These are phyloP conservation scores for Nesospiza acunhae DNA, from an alignment of 2,113 vertebrate species.

Conservation along the genomic window DNA sequence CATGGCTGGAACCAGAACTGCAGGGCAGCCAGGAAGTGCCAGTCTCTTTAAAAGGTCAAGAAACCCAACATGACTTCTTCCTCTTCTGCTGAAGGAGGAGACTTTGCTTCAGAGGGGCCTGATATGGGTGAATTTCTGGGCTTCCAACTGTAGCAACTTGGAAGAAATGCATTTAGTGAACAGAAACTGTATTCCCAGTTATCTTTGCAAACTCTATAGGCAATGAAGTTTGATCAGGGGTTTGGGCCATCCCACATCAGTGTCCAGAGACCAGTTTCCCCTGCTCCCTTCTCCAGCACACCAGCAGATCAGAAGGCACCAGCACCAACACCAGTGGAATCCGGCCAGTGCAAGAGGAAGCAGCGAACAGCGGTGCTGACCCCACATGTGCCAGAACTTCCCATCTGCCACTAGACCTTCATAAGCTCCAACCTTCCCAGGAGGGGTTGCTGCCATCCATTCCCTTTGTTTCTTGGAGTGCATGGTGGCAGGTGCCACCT, in stretches of 20 bases:
- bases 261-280: not conserved
- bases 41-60: not conserved
- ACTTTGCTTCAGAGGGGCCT: fast-evolving
- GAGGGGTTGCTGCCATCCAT: not conserved
- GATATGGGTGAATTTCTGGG: fast-evolving
- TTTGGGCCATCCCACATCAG: too few relatives aligned
- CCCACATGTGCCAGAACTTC: not conserved
- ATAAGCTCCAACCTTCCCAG: fast-evolving
- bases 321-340: fast-evolving
- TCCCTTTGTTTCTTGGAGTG: not conserved
- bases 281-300: not conserved
- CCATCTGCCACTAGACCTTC: not conserved
- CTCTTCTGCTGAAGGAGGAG: too few relatives aligned
- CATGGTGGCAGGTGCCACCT: not conserved
- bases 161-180: not conserved
- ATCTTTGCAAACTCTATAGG: not conserved
- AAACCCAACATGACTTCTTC: not conserved
- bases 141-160: not conserved
- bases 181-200: not conserved
- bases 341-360: fast-evolving
- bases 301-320: not conserved
- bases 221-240: not conserved
- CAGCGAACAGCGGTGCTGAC: fast-evolving
- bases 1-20: not conserved
- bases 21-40: fast-evolving